Evolutionary conservation across 1,140 invertebrate species (phyloP), one percentile per base, ranked within the genome.

Genomic region (Cardiocondyla obscurior): DNA sequence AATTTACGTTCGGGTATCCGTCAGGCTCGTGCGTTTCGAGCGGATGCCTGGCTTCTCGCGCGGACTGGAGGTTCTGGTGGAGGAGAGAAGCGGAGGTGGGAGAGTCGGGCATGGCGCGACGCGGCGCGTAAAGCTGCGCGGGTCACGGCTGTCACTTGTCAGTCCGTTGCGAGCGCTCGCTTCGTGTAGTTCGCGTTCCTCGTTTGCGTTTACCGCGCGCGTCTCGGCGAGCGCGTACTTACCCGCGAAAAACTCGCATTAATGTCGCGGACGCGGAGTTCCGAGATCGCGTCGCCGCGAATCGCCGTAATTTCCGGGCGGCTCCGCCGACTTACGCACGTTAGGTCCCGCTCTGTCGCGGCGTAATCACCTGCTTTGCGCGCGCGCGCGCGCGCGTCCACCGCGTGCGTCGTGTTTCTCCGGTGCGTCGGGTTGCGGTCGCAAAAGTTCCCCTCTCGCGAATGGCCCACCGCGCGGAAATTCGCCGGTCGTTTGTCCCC

Each of bases 71-170:
- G n/a, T n/a, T n/a, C n/a, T n/a, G n/a, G n/a, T n/a, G n/a, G 64
- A 14, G 25, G 64, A 16, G 53, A 42, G 12, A 65, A 51, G 7
- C 49, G 16, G 8, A 5, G 30, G 25, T 16, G 16, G 28, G 16
- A n/a, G 22, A n/a, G 1, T 28, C n/a, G n/a, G 5, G 28, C 55
- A 16, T 7, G 14, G 28, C 53, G 58, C 58, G 16, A 1, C 55
- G 72, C 33, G 28, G 70, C 86, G 86, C 86, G 86, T 87, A 82
- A 74, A 62, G 86, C 64, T 87, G 82, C 84, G 87, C 88, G 85
- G 82, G 62, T 83, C 83, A 74, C 76, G 81, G 58, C 65, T 90
- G 90, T 91, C 90, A 91, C 86, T 91, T 90, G 90, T 89, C 90
- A 91, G 90, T 91, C 87, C 79, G 85, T 83, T 85, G 84, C 90